Conservation (phyloP, 2,888 invertebrate species). For the Platycheirus rosarum region DNA sequence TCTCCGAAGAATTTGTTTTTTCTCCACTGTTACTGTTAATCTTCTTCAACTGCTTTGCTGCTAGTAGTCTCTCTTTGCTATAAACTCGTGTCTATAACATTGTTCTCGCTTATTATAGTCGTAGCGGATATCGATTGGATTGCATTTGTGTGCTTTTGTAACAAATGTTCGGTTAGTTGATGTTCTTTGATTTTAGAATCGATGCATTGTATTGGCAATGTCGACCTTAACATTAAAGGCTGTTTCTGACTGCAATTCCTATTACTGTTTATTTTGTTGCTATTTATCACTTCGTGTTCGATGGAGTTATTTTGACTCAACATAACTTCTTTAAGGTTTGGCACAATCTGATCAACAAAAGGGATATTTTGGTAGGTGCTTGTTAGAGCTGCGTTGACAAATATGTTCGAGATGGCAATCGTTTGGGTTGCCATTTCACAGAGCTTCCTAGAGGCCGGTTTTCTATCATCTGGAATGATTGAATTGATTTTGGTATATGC, state of each 20-base stretch:
- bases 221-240: background rate
- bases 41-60: conserved; percentile 40
- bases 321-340: conserved; percentile 78
- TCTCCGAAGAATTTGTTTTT: conserved; percentile 53
- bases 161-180: conserved; percentile 7
- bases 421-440: conserved; percentile 83
- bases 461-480: conserved; percentile 59
- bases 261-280: conserved; percentile 81
- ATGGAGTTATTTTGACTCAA: conserved; percentile 56
- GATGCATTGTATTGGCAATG: conserved; percentile 29
- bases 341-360: conserved; percentile 82
- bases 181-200: conserved; percentile 42
- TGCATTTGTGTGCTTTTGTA: conserved; percentile 62
- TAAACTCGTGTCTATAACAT: conserved; percentile 78
- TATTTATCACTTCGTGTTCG: conserved; percentile 80
- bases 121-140: conserved; percentile 70
- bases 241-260: conserved; percentile 75
- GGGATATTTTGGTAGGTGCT: conserved; percentile 80
- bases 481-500: too few species aligned
- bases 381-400: conserved; percentile 79
- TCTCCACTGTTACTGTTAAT: conserved; percentile 44
- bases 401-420: conserved; percentile 81
- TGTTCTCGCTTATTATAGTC: conserved; percentile 67
- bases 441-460: conserved; percentile 79
- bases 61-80: conserved; percentile 79